These are phyloP conservation scores for Diplazon laetatorius DNA, from an alignment of 2,888 invertebrate genomes.

Conservation along the genomic window DNA sequence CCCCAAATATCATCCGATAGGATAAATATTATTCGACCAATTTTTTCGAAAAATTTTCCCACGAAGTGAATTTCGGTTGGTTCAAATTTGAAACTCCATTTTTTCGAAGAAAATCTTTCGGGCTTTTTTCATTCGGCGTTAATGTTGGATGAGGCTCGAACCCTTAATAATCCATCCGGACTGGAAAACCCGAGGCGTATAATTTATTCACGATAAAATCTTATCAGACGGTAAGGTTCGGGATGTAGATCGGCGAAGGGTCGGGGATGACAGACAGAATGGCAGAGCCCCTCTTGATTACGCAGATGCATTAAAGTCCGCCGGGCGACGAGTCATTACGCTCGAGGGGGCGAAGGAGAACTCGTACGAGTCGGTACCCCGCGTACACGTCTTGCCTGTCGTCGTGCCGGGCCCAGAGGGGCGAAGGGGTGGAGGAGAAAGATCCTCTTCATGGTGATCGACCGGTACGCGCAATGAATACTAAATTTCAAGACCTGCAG, in stretches of 20 bases:
- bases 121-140: background rate
- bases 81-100: background rate
- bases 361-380: slow-evolving; percentile 31
- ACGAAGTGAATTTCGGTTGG: no score
- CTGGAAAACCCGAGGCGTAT: slow-evolving; percentile 42
- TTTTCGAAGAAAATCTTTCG: background rate
- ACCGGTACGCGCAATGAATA: slow-evolving; percentile 76
- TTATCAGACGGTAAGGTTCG: slow-evolving; percentile 16
- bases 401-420: slow-evolving; percentile 49
- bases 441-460: slow-evolving; percentile 74
- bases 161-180: slow-evolving; percentile 39
- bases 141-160: slow-evolving; percentile 10
- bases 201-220: slow-evolving; percentile 61
- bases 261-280: slow-evolving; percentile 53
- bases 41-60: no score
- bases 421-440: slow-evolving; percentile 54
- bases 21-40: no score
- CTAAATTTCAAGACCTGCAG: slow-evolving; percentile 69
- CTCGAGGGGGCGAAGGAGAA: slow-evolving; percentile 55
- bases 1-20: no score
- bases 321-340: slow-evolving; percentile 70
- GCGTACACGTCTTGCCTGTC: slow-evolving; percentile 48
- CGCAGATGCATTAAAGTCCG: slow-evolving; percentile 69
- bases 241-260: slow-evolving; percentile 31
- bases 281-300: slow-evolving; percentile 59